These are phyloP conservation scores for Macaca fascicularis DNA, from an alignment of 2,113 vertebrate species.

Conservation along the genomic window T2T-MFA8v1.1 NC_088376.1:63480001-63480500, in stretches of 20 bases:
- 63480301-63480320: neutral
- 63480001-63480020: constrained; percentile 25
- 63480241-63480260: neutral
- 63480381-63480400: neutral
- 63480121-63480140: neutral
- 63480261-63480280: neutral
- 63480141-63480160: constrained; percentile 1
- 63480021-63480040: neutral
- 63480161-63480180: neutral
- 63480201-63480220: neutral
- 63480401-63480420: neutral
- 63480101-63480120: constrained; percentile 18
- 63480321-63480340: constrained; percentile 18
- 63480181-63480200: neutral
- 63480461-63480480: neutral
- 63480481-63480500: neutral
- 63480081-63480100: constrained; percentile 11
- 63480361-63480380: neutral
- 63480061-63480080: neutral
- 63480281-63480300: constrained; percentile 23
- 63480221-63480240: neutral
- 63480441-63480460: neutral
- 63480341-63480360: constrained; percentile 16
- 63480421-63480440: neutral
- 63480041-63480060: constrained; percentile 39